Evolutionary conservation across 1,140 invertebrate genomes (phyloP).

Genomic region (Orchesella cincta): DNA sequence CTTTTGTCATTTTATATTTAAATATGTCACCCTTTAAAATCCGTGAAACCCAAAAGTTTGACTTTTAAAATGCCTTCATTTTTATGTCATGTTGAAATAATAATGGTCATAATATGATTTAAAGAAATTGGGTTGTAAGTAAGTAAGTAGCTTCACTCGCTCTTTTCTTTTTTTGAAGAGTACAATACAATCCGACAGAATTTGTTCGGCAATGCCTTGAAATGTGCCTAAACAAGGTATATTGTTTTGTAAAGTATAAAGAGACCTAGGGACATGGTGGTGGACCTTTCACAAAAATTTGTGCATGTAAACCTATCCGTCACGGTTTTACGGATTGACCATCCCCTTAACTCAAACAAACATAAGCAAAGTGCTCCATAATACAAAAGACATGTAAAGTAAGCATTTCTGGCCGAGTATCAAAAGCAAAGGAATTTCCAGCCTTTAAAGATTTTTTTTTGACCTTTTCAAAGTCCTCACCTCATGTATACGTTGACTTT

Average conservation of each 20-base stretch:
- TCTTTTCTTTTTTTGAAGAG: neutral
- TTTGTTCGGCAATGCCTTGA: neutral
- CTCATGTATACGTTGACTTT: neutral
- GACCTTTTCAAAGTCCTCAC: constrained; percentile 11
- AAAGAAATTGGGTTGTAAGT: neutral
- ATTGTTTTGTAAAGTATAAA: neutral
- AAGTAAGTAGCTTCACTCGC: neutral
- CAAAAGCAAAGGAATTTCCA: neutral
- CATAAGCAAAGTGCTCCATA: neutral
- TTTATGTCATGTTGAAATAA: neutral
- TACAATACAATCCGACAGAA: neutral
- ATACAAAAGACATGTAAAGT: neutral
- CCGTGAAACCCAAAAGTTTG: constrained; percentile 9
- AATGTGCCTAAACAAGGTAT: neutral
- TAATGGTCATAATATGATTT: neutral
- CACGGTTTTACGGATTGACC: constrained; percentile 18
- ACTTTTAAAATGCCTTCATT: neutral
- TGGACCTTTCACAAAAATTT: neutral
- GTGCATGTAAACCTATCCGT: constrained; percentile 18
- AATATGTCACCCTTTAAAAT: neutral
- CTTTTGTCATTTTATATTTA: constrained; percentile 3
- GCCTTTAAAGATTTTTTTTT: neutral
- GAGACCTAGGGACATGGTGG: neutral
- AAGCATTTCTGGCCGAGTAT: neutral
- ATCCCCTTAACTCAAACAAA: constrained; percentile 14